Evolutionary conservation across 2,113 vertebrate species (phyloP), one percentile per base, ranked within the genome.

Genomic region (Macquaria australasica): DNA sequence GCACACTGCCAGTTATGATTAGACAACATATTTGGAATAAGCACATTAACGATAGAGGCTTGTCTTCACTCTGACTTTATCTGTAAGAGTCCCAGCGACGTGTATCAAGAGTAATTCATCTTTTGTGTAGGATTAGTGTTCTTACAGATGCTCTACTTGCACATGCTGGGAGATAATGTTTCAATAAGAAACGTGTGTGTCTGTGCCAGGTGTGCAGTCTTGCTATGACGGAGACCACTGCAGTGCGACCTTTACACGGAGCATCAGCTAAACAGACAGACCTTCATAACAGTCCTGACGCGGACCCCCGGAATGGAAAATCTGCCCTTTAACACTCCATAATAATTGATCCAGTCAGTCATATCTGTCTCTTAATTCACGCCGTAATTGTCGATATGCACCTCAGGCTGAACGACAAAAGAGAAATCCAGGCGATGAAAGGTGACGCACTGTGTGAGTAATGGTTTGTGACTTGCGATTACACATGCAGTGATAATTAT

Each of bases 401-500:
- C 82, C 85, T 83, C 79, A 0, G 83, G 73, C 51, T 23, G 28
- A 20, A 23, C 21, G 51, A 67, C 64, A 50, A 60, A 63, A 53
- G 77, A 86, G 60, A 53, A 75, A 86, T 63, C 64, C n/a, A 2
- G 59, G 51, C 28, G 8, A 31, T 74, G 62, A 91, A 83, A 78
- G 73, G 71, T 86, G 66, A 86, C 41, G 60, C 34, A 63, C 74
- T 41, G 77, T 66, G 58, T 31, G 81, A 83, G 87, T 82, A 84
- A 92, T 84, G 87, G 71, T 72, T 85, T 73, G 77, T 81, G 87
- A 91, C 88, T 88, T 45, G 58, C 73, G 79, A 84, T 92, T 87
- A 80, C 80, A 87, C 90, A 89, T 86, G 92, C 90, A 41, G 84
- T 8, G 92, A 91, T 91, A 92, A 93, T 92, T 89, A 81, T 73